Evolutionary conservation across 1,140 invertebrate species (phyloP).

Genomic region (Cyphomyrmex costatus): DNA sequence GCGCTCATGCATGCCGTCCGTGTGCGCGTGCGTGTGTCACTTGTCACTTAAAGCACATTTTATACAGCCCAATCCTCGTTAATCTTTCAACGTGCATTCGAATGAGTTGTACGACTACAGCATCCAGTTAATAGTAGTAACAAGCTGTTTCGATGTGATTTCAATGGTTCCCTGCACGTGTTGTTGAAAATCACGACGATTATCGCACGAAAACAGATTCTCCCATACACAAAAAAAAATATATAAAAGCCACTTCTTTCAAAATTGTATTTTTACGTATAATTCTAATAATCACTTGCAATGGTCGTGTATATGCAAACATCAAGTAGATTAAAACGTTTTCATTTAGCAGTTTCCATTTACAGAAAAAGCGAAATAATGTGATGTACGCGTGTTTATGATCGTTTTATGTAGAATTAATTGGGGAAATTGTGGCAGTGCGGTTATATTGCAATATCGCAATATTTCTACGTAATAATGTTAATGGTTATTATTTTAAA

Average conservation of each 20-base stretch:
- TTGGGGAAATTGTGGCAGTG: slow-evolving; percentile 1
- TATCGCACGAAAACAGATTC: not conserved
- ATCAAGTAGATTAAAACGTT: slow-evolving; percentile 17
- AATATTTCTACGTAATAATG: slow-evolving; percentile 19
- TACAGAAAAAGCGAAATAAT: slow-evolving; percentile 9
- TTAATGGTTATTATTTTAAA: not conserved
- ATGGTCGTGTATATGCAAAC: not conserved
- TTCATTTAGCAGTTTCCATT: slow-evolving; percentile 6
- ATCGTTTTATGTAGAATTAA: slow-evolving; percentile 23
- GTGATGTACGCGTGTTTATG: not conserved
- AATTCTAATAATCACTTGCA: not conserved
- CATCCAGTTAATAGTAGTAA: slow-evolving; percentile 39
- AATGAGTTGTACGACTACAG: slow-evolving; percentile 25
- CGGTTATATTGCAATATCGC: slow-evolving; percentile 33
- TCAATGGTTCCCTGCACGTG: not conserved
- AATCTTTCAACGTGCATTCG: slow-evolving; percentile 59
- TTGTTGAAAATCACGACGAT: not conserved
- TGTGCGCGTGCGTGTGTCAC: slow-evolving; percentile 9
- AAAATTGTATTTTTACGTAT: not conserved
- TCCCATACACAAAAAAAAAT: not conserved
- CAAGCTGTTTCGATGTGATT: slow-evolving; percentile 46
- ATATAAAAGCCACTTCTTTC: not conserved
- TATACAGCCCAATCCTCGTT: slow-evolving; percentile 52
- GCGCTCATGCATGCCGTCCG: slow-evolving; percentile 18
- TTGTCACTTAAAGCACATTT: slow-evolving; percentile 41